Conservation (phyloP, 2,888 invertebrate genomes). For the Noctuana brunneofusca region DNA sequence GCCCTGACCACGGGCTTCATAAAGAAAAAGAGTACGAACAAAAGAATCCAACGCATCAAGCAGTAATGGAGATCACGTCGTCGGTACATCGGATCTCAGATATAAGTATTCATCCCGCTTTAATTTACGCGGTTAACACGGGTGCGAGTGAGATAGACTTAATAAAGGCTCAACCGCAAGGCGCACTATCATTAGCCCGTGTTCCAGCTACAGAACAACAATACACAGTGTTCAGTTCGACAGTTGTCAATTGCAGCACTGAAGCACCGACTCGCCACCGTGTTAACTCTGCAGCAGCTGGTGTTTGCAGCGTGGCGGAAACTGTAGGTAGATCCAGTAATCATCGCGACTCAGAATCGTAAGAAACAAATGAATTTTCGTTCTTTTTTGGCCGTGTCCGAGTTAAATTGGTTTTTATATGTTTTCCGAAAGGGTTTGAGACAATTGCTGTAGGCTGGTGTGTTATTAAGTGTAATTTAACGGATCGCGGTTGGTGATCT, state of each 20-base stretch:
- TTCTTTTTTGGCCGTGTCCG: conserved; percentile 51
- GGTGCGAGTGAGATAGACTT: conserved; percentile 70
- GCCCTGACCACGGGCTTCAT: conserved; percentile 56
- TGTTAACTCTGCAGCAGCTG: conserved; percentile 4
- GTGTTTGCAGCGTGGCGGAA: conserved; percentile 54
- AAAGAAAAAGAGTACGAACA: conserved; percentile 61
- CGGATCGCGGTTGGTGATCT: conserved; percentile 47
- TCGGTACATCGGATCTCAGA: conserved; percentile 57
- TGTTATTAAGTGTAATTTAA: conserved; percentile 58
- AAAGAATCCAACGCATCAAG: conserved; percentile 70
- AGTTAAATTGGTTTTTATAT: conserved; percentile 71
- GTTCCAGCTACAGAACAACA: conserved; percentile 60
- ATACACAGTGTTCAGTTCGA: conserved; percentile 41
- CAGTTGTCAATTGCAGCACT: conserved; percentile 41
- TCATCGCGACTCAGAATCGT: conserved; percentile 66
- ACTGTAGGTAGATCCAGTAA: conserved; percentile 57
- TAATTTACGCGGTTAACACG: conserved; percentile 55
- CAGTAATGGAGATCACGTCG: conserved; percentile 79
- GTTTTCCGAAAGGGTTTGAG: conserved; percentile 61
- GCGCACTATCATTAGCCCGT: conserved; percentile 71
- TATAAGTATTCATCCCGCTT: conserved; percentile 63
- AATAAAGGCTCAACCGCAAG: conserved; percentile 77
- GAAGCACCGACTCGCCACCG: conserved; percentile 35
- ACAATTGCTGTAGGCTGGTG: conserved; percentile 48
- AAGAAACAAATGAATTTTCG: conserved; percentile 73